A percentile compares a stretch with the other conserved stretches of the same genome.
These are phyloP conservation scores for Crotalus viridis DNA, from an alignment of 2,113 vertebrate genomes.

Conservation along the genomic window DNA sequence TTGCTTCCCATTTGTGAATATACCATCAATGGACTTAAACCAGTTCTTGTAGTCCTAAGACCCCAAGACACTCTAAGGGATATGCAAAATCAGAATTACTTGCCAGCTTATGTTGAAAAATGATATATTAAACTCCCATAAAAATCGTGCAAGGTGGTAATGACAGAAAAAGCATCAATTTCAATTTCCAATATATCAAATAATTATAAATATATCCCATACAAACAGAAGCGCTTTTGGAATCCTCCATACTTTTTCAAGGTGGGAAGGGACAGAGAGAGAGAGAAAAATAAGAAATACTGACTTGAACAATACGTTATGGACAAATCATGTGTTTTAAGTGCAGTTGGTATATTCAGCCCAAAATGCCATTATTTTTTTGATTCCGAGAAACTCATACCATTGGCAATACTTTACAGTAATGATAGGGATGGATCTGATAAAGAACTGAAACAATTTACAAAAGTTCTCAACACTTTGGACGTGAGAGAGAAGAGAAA, in stretches of 20 bases:
- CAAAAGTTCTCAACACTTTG: not conserved
- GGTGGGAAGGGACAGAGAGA: not conserved
- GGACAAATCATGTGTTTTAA: not conserved
- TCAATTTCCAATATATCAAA: not conserved
- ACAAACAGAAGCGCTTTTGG: not conserved
- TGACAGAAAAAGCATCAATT: not conserved
- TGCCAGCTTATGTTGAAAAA: not conserved
- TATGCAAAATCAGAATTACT: not conserved
- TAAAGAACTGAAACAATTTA: not conserved
- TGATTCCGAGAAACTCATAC: not conserved
- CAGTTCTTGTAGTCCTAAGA: not conserved
- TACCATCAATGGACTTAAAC: not conserved
- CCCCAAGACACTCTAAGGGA: not conserved
- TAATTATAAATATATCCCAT: not conserved
- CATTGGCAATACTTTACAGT: not conserved
- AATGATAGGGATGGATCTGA: not conserved
- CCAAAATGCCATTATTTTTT: not conserved
- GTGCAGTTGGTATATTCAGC: not conserved
- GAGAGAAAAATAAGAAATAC: not conserved
- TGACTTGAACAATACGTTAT: not conserved
- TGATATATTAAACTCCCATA: not conserved
- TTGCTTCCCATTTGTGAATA: not conserved
- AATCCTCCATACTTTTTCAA: not conserved
- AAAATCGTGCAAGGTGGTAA: not conserved
- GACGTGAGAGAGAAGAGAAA: not conserved